phyloP scores from a whole-genome alignment of 2,888 invertebrate species.

The Gnatocerus cornutus region DNA sequence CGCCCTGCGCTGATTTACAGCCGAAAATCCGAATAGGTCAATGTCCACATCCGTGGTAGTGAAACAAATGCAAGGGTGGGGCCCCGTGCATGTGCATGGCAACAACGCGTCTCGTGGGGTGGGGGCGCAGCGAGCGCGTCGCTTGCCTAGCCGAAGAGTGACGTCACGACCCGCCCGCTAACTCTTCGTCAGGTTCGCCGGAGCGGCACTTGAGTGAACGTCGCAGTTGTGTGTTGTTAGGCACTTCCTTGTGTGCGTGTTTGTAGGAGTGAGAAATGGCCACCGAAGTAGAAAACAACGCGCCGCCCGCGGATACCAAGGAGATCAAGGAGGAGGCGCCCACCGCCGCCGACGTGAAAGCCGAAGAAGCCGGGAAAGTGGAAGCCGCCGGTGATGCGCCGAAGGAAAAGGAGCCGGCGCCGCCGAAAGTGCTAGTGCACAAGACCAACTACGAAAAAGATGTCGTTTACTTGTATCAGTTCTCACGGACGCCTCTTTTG shows the following conservation, averaged over 20 bases:
- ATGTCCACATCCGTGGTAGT: slow-evolving; percentile 47
- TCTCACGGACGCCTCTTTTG: slow-evolving; percentile 90
- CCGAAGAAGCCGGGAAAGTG: slow-evolving; percentile 70
- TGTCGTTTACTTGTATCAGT: slow-evolving; percentile 94
- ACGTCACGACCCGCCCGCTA: slow-evolving; percentile 60
- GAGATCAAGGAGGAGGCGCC: slow-evolving; percentile 72
- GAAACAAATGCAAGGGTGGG: slow-evolving; percentile 59
- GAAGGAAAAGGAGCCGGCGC: slow-evolving; percentile 77
- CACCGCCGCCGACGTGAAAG: slow-evolving; percentile 70
- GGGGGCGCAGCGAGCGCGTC: slow-evolving; percentile 60
- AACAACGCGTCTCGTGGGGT: slow-evolving; percentile 61
- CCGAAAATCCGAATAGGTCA: slow-evolving; percentile 48
- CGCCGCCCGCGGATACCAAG: slow-evolving; percentile 77
- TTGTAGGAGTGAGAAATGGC: slow-evolving; percentile 75
- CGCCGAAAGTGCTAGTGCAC: slow-evolving; percentile 87
- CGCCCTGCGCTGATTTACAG: neutral
- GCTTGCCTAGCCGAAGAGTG: slow-evolving; percentile 59
- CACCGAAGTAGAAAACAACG: slow-evolving; percentile 84
- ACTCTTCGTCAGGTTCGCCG: slow-evolving; percentile 39
- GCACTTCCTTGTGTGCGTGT: slow-evolving; percentile 51
- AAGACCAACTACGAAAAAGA: slow-evolving; percentile 93
- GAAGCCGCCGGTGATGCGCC: slow-evolving; percentile 70
- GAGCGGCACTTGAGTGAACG: slow-evolving; percentile 4
- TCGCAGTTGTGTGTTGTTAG: slow-evolving; percentile 13
- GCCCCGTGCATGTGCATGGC: slow-evolving; percentile 66